These are phyloP conservation scores for Lysiphlebus fabarum DNA, from an alignment of 1,140 invertebrate genomes.

Conservation along the genomic window DNA sequence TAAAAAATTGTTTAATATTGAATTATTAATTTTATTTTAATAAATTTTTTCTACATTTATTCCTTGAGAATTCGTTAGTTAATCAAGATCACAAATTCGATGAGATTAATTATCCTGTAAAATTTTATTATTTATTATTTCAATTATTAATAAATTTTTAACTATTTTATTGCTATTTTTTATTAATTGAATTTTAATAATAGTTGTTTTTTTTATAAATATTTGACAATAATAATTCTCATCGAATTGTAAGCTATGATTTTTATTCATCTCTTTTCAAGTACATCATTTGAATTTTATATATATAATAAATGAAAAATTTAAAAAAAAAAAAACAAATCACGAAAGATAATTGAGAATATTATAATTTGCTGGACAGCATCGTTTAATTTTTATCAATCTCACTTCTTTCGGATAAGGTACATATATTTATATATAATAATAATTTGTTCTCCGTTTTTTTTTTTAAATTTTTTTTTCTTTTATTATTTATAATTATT, in stretches of 20 bases:
- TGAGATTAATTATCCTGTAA: no score
- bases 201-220: constrained; percentile 14
- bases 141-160: not conserved
- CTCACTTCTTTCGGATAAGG: constrained; percentile 34
- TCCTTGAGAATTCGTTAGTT: not conserved
- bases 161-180: constrained; percentile 5
- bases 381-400: constrained; percentile 23
- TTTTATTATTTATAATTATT: not conserved
- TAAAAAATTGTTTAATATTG: not conserved
- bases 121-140: not conserved
- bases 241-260: no score
- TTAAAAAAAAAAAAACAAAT: constrained; percentile 15
- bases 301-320: constrained; percentile 12
- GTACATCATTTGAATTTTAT: not conserved
- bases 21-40: not conserved
- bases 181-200: constrained; percentile 8
- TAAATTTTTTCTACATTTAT: not conserved
- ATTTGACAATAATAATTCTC: not conserved
- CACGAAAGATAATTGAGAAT: not conserved
- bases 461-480: not conserved
- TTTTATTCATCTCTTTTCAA: no score
- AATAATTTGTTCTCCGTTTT: constrained; percentile 27
- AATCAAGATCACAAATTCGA: constrained; percentile 9
- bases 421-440: constrained; percentile 39
- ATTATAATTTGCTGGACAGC: constrained; percentile 10